Percentiles rank a stretch among this genome's conserved stretches.
These are phyloP conservation scores for Bombylius discolor DNA, from an alignment of 2,888 invertebrate species.

Conservation along the genomic window DNA sequence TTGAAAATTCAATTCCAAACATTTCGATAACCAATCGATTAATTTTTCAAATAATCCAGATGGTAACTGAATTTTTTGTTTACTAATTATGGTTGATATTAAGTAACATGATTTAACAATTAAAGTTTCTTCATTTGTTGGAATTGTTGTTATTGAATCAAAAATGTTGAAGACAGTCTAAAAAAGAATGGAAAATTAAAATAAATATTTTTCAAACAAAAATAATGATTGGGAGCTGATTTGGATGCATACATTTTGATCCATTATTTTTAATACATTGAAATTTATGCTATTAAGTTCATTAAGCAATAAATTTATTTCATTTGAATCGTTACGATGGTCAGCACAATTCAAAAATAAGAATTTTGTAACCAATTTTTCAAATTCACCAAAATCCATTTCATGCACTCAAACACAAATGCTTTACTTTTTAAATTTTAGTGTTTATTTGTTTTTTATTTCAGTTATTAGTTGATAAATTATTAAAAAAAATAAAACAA, in stretches of 20 bases:
- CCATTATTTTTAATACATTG: conserved; percentile 28
- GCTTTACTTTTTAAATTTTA: too few species aligned
- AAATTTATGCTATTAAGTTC: conserved; percentile 51
- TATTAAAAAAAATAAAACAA: too few species aligned
- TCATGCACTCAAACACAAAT: too few species aligned
- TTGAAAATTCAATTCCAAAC: conserved; percentile 26
- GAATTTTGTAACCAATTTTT: conserved; percentile 17
- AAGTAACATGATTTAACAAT: conserved; percentile 46
- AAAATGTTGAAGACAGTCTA: conserved; percentile 6
- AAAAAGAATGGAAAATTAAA: background rate
- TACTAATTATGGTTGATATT: conserved; percentile 41
- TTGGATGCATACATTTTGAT: conserved; percentile 14
- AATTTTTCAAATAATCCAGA: conserved; percentile 30
- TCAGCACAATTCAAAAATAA: conserved; percentile 28
- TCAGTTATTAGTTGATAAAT: too few species aligned
- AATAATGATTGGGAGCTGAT: too few species aligned
- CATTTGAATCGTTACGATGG: conserved; percentile 33
- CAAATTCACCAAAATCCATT: conserved; percentile 16
- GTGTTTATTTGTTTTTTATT: too few species aligned
- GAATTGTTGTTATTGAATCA: conserved; percentile 17
- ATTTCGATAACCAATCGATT: conserved; percentile 38
- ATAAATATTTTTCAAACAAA: too few species aligned
- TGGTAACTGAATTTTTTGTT: conserved; percentile 40
- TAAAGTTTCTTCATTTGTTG: conserved; percentile 40
- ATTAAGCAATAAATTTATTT: conserved; percentile 43